phyloP scores from a whole-genome alignment of 2,888 invertebrate genomes.

The Cerceris ruficornis region DNA sequence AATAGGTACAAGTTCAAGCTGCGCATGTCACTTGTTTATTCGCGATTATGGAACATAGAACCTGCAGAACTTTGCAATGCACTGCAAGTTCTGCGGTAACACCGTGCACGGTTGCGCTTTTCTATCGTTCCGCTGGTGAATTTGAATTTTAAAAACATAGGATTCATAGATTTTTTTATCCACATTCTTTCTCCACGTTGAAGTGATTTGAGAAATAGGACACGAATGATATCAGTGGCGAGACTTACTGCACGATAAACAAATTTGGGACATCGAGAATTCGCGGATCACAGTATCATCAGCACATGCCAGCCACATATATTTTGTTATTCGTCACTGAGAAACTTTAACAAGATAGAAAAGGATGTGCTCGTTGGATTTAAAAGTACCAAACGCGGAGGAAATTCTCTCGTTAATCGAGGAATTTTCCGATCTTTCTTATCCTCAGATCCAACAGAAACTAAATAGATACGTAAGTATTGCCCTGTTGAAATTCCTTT shows the following conservation, averaged over 20 bases:
- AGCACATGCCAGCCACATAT: not conserved
- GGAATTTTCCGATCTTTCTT: constrained; percentile 71
- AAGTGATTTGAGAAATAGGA: not conserved
- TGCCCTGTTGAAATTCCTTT: constrained; percentile 18
- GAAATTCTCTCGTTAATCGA: constrained; percentile 69
- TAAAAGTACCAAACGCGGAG: constrained; percentile 44
- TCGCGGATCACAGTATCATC: constrained; percentile 15
- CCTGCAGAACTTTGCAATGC: constrained; percentile 4
- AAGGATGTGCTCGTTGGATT: constrained; percentile 55
- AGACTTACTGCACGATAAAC: not conserved
- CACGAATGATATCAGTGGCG: not conserved
- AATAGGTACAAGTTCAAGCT: constrained; percentile 14
- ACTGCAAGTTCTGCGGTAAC: constrained; percentile 23
- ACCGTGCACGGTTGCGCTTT: not conserved
- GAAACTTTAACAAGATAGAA: not conserved
- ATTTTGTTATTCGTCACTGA: constrained; percentile 8
- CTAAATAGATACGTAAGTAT: constrained; percentile 85
- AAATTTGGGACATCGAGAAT: not conserved
- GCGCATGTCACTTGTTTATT: constrained; percentile 46
- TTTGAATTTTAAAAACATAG: constrained; percentile 29
- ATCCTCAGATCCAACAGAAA: constrained; percentile 83
- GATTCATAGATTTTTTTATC: not conserved
- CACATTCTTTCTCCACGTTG: not conserved
- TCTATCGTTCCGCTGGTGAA: constrained; percentile 2
- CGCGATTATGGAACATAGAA: constrained; percentile 11